These are phyloP conservation scores for Polymixis lichenea DNA, from an alignment of 2,888 invertebrate species.

Conservation along the genomic window DNA sequence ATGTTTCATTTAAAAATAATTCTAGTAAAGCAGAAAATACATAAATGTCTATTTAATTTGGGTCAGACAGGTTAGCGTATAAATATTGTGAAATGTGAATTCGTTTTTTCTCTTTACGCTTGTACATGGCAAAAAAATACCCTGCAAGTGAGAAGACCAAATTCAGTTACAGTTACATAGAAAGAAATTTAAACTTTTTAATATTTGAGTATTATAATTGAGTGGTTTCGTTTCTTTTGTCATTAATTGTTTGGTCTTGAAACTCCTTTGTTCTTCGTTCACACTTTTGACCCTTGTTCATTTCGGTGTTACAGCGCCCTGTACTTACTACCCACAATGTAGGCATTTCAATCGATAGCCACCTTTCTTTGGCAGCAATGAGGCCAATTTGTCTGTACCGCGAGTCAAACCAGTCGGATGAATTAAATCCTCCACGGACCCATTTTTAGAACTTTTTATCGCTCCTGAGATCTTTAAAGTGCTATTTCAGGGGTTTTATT, in stretches of 20 bases:
- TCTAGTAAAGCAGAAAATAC: neutral
- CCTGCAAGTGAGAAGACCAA: too few species aligned
- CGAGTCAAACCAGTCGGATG: constrained; percentile 73
- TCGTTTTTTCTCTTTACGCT: neutral
- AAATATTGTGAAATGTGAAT: neutral
- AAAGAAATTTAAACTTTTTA: too few species aligned
- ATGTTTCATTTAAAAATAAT: constrained; percentile 10
- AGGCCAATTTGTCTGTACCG: constrained; percentile 82
- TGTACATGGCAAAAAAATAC: too few species aligned
- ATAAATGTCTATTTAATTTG: constrained; percentile 27
- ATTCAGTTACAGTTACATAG: too few species aligned
- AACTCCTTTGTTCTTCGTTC: neutral
- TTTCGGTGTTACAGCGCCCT: constrained; percentile 65
- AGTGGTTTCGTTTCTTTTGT: neutral
- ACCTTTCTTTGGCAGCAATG: constrained; percentile 78
- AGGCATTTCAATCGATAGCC: constrained; percentile 69
- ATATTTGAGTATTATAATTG: too few species aligned
- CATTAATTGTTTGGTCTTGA: neutral
- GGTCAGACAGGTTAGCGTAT: neutral
- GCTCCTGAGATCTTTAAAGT: constrained; percentile 17
- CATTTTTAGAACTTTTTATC: constrained; percentile 55
- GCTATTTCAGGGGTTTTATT: constrained; percentile 18
- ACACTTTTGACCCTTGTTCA: neutral
- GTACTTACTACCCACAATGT: constrained; percentile 64
- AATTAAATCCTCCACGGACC: constrained; percentile 77